Percentiles rank a stretch among this genome's conserved stretches.
phyloP scores from a whole-genome alignment of 2,888 invertebrate genomes.

The Sepioteuthis lessoniana region DNA sequence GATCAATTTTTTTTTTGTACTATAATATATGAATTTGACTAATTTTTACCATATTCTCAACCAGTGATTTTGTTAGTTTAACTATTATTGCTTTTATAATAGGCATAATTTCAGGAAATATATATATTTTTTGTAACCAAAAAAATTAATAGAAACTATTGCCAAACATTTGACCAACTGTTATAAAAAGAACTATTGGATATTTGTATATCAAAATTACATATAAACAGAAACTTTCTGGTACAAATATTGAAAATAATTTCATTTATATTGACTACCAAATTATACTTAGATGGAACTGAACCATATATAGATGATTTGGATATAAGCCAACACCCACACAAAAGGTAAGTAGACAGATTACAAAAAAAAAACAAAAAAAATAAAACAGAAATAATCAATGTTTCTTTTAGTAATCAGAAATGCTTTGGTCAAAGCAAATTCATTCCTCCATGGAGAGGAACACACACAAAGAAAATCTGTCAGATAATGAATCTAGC shows the following conservation, averaged over 20 bases:
- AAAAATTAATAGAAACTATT: neutral
- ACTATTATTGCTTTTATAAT: too few species aligned
- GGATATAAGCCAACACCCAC: neutral
- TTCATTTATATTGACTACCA: neutral
- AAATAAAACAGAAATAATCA: neutral
- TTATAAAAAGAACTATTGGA: neutral
- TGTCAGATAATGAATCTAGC: neutral
- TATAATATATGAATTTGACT: too few species aligned
- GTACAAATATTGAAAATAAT: neutral
- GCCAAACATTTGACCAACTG: neutral
- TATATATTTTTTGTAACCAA: neutral
- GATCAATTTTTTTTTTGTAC: too few species aligned
- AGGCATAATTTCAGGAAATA: too few species aligned
- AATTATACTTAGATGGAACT: neutral
- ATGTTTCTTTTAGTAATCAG: neutral
- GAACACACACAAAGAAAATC: neutral
- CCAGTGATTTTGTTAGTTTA: too few species aligned
- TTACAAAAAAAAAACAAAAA: constrained; percentile 15
- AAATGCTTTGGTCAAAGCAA: neutral
- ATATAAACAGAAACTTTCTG: neutral
- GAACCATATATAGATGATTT: neutral
- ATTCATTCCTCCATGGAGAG: neutral
- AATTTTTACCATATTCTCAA: too few species aligned
- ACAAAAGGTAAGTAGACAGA: neutral
- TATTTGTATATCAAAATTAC: neutral